Conservation (phyloP, 2,797 vertebrate species). For the Sciurus carolinensis region DNA sequence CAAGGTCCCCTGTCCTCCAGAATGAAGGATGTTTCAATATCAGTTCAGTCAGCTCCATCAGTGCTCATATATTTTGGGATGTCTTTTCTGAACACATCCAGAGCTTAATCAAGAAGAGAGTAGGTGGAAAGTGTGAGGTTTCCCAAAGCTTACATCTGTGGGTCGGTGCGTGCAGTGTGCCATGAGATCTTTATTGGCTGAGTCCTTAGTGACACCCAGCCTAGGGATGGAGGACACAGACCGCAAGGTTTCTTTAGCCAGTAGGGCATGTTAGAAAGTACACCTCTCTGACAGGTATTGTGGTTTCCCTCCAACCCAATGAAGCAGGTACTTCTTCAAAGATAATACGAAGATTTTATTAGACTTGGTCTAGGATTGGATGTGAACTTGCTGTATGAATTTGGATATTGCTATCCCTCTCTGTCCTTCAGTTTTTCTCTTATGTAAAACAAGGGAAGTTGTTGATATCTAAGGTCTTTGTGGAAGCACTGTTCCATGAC, state of each 20-base stretch:
- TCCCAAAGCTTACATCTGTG: background rate
- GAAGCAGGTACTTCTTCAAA: background rate
- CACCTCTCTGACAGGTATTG: background rate
- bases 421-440: constrained; percentile 13
- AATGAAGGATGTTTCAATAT: background rate
- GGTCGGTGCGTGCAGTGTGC: background rate
- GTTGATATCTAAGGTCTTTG: background rate
- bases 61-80: background rate
- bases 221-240: background rate
- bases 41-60: background rate
- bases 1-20: background rate
- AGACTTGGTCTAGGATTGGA: background rate
- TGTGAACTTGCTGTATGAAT: background rate
- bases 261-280: background rate
- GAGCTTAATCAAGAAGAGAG: constrained; percentile 20
- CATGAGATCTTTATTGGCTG: background rate
- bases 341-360: background rate
- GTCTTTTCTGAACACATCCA: background rate
- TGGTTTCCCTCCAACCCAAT: background rate
- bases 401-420: background rate
- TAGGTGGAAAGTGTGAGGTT: background rate
- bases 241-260: background rate
- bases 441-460: background rate
- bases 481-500: background rate
- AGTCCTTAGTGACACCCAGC: background rate